Conservation (phyloP, 2,797 vertebrate genomes). For the Buphagus erythrorhynchus region DNA sequence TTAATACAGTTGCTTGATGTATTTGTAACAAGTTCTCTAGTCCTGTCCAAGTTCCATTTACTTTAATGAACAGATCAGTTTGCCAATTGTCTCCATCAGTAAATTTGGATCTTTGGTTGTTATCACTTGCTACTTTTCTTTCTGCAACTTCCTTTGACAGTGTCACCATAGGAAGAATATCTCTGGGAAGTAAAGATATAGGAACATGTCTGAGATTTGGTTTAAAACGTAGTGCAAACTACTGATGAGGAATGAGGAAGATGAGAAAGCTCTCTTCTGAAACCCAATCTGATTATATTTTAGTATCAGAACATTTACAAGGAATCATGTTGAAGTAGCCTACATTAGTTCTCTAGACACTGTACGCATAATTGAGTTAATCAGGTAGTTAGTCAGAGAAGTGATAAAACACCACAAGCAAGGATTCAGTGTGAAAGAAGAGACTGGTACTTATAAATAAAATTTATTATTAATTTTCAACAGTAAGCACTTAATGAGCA, state of each 20-base stretch:
- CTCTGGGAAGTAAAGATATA: not conserved
- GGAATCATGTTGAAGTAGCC: not conserved
- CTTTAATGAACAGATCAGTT: not conserved
- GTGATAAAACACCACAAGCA: not conserved
- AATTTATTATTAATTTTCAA: not conserved
- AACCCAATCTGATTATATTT: not conserved
- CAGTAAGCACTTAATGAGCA: not conserved
- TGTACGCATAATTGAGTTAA: not conserved
- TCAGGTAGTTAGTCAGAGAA: not conserved
- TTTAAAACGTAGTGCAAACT: slow-evolving; percentile 24
- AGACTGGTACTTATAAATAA: not conserved
- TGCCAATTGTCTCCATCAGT: not conserved
- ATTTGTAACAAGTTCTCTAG: not conserved
- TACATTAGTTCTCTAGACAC: not conserved
- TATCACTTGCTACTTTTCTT: not conserved
- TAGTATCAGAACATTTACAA: not conserved
- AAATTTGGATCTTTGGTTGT: not conserved
- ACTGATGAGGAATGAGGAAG: not conserved
- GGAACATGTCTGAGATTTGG: not conserved
- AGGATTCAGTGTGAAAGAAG: not conserved
- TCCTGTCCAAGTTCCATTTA: not conserved
- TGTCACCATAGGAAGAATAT: not conserved
- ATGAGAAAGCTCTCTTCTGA: not conserved
- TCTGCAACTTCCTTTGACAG: not conserved
- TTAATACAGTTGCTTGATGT: not conserved